Percentiles rank a stretch among this genome's conserved stretches.
These are phyloP conservation scores for Caenorhabditis sinica DNA, from an alignment of 2,888 invertebrate genomes.

Conservation along the genomic window DNA sequence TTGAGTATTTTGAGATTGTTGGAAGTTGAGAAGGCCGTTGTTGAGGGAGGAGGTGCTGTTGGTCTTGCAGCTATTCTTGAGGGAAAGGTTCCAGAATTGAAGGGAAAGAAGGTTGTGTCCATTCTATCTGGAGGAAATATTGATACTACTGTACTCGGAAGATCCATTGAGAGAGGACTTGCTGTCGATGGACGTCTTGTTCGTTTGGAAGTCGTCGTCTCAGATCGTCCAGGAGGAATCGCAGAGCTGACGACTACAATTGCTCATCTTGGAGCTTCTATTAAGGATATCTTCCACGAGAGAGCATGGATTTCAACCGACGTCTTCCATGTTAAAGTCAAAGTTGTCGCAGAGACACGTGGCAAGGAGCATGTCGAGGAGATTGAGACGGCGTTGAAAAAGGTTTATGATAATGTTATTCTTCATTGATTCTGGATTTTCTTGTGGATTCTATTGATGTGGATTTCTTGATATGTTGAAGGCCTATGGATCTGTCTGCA, in stretches of 20 bases:
- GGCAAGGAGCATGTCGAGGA: constrained; percentile 90
- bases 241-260: constrained; percentile 85
- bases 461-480: neutral
- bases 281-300: constrained; percentile 97
- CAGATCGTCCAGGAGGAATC: constrained; percentile 86
- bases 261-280: constrained; percentile 85
- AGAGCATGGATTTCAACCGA: constrained; percentile 94
- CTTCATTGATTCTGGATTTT: constrained; percentile 23
- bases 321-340: constrained; percentile 87
- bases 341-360: constrained; percentile 93
- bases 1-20: constrained; percentile 85
- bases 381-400: constrained; percentile 86
- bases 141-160: constrained; percentile 86
- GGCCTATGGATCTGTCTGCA: neutral
- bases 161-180: constrained; percentile 84
- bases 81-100: constrained; percentile 90
- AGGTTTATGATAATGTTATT: constrained; percentile 75
- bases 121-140: constrained; percentile 86
- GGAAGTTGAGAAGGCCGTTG: constrained; percentile 87
- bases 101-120: constrained; percentile 87
- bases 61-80: constrained; percentile 92
- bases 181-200: constrained; percentile 85
- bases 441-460: neutral
- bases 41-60: constrained; percentile 93
- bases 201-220: constrained; percentile 85